Evolutionary conservation across 2,113 vertebrate genomes (phyloP), one percentile per base, ranked within the genome.

Genomic region (Ctenomys sociabilis): DNA sequence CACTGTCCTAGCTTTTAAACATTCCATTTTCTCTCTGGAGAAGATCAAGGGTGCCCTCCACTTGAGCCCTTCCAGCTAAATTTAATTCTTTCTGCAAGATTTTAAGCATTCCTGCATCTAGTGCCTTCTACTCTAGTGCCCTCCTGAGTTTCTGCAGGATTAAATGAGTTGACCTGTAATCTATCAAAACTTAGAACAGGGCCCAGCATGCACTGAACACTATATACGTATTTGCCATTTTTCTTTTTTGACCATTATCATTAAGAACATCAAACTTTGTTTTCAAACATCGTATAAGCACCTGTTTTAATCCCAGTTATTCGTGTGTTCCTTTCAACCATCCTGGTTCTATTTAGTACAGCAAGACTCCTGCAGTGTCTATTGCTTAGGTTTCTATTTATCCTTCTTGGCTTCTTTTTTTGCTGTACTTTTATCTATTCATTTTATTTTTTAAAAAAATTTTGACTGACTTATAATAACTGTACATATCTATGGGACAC

Each of bases 231-330:
- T 4, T 16, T 81, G 63, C 16, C 84, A 22, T 7, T 70, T 94
- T 95, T 84, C 54, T 81, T 84, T 84, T 43, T 37, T 91, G 30
- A 82, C 37, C 77, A 63, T 89, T 93, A 86, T 64, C 77, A 73
- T 61, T 77, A 88, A 63, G 40, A 92, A 57, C 91, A 75, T 91
- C 63, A 93, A 86, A 66, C 57, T 52, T 88, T 90, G 72, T 94
- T 85, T 73, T 63, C 63, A 89, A 81, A 85, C 37, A 82, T 75
- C 64, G 81, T 22, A 26, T 13, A 66, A 97, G 59, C 24, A 64
- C 43, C 77, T 90, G 61, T 66, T 92, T 81, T 66, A 66, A 12
- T 77, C 73, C 40, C 72, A 80, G 12, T 30, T 19, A 6, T 21
- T 26, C n/a, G 28, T 57, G 57, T 63, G 40, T 78, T 94, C 66